Conservation (phyloP, 1,140 invertebrate species). For the Potamilus streckersoni region DNA sequence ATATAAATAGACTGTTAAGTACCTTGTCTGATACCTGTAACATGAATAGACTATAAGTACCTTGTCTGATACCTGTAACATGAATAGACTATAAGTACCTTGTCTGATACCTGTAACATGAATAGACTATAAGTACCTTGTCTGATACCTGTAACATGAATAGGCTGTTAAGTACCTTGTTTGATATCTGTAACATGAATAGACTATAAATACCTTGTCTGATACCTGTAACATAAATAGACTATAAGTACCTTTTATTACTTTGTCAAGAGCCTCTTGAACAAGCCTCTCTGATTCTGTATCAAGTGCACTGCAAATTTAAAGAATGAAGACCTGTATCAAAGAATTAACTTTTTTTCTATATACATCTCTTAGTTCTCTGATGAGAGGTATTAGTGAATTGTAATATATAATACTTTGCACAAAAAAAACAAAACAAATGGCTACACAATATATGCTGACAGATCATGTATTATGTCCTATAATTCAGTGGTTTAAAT, state of each 20-base stretch:
- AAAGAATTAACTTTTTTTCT: not conserved
- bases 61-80: no score
- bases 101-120: not conserved
- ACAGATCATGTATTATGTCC: not conserved
- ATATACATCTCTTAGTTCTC: not conserved
- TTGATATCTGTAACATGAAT: not conserved
- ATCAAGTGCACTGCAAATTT: slow-evolving; percentile 82
- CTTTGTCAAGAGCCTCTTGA: slow-evolving; percentile 66
- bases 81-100: not conserved
- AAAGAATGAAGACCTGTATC: not conserved
- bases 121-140: slow-evolving; percentile 62
- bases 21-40: not conserved
- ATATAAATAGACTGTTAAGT: not conserved
- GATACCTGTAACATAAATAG: not conserved
- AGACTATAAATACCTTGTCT: not conserved
- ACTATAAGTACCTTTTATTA: slow-evolving; percentile 67
- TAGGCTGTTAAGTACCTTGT: not conserved
- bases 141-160: no score
- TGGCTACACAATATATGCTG: not conserved
- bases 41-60: no score
- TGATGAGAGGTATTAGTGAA: not conserved
- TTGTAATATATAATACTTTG: not conserved
- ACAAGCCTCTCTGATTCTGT: slow-evolving; percentile 85
- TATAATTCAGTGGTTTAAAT: not conserved
- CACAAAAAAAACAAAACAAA: not conserved